Percentiles rank a stretch among this genome's conserved stretches.
Evolutionary conservation across 2,888 invertebrate species (phyloP).

Genomic region (Corbicula japonica): DNA sequence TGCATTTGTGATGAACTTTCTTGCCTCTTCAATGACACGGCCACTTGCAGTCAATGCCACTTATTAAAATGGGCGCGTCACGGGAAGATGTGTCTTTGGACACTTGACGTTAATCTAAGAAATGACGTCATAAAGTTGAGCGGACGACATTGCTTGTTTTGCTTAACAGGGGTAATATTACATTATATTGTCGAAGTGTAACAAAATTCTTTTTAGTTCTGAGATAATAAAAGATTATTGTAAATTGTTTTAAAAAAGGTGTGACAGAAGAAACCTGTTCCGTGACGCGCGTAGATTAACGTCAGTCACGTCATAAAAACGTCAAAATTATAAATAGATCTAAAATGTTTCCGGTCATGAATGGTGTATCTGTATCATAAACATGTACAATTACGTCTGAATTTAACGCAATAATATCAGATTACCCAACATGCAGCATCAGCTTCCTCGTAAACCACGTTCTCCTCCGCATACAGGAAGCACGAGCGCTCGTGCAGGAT

Average conservation of each 20-base stretch:
- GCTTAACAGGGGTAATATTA: too few relatives aligned
- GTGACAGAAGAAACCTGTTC: neutral
- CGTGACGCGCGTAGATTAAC: neutral
- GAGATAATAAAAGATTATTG: neutral
- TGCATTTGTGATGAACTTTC: too few relatives aligned
- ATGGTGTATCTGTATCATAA: neutral
- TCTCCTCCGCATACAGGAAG: slow-evolving; percentile 60
- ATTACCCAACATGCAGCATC: slow-evolving; percentile 58
- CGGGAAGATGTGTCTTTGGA: too few relatives aligned
- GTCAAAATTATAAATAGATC: neutral
- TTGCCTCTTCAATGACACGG: too few relatives aligned
- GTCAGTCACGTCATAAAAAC: neutral
- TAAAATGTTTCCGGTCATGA: neutral
- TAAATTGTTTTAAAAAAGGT: neutral
- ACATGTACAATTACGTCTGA: neutral
- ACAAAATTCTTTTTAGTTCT: too few relatives aligned
- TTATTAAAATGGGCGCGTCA: too few relatives aligned
- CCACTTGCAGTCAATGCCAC: too few relatives aligned
- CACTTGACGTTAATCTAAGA: too few relatives aligned
- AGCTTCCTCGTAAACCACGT: slow-evolving; percentile 50
- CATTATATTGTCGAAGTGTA: too few relatives aligned
- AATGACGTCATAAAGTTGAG: too few relatives aligned
- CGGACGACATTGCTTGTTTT: too few relatives aligned
- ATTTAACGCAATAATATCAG: neutral
- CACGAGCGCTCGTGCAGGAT: slow-evolving; percentile 41